Evolutionary conservation across 2,888 invertebrate species (phyloP).

Genomic region (Allygus modestus): DNA sequence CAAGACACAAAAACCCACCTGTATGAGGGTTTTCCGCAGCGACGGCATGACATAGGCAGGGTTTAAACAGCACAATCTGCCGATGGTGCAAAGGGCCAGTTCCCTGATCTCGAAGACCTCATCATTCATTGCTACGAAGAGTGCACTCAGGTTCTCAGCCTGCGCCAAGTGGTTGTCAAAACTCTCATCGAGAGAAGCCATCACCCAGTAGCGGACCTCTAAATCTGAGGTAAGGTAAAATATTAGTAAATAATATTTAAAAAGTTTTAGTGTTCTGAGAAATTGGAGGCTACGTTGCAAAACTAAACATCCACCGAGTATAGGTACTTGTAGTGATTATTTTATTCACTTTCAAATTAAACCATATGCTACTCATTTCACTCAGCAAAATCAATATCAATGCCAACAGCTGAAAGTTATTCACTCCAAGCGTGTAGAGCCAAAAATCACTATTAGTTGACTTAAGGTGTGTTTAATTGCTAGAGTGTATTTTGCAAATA

Average conservation of each 20-base stretch:
- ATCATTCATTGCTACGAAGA: slow-evolving; percentile 97
- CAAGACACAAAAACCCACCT: slow-evolving; percentile 74
- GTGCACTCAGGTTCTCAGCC: slow-evolving; percentile 94
- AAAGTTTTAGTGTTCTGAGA: no score
- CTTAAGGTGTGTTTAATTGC: no score
- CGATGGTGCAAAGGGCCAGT: slow-evolving; percentile 94
- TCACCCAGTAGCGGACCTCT: slow-evolving; percentile 94
- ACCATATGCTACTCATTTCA: no score
- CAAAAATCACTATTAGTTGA: no score
- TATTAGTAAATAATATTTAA: not conserved
- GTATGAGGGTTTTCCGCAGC: slow-evolving; percentile 92
- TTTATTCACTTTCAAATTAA: no score
- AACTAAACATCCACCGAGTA: no score
- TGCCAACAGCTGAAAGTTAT: no score
- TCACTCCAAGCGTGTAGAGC: no score
- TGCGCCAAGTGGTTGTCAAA: slow-evolving; percentile 98
- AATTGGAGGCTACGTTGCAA: no score
- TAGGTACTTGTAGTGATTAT: no score
- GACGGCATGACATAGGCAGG: slow-evolving; percentile 99
- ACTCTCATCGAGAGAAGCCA: slow-evolving; percentile 92
- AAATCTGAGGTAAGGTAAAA: slow-evolving; percentile 79
- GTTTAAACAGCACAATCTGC: slow-evolving; percentile 94
- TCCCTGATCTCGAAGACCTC: slow-evolving; percentile 98
- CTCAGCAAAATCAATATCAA: no score
- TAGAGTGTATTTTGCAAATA: no score